Percentiles rank a stretch among this genome's conserved stretches.
Evolutionary conservation across 2,888 invertebrate species (phyloP).

Genomic region (Drosophila paramelanica): DNA sequence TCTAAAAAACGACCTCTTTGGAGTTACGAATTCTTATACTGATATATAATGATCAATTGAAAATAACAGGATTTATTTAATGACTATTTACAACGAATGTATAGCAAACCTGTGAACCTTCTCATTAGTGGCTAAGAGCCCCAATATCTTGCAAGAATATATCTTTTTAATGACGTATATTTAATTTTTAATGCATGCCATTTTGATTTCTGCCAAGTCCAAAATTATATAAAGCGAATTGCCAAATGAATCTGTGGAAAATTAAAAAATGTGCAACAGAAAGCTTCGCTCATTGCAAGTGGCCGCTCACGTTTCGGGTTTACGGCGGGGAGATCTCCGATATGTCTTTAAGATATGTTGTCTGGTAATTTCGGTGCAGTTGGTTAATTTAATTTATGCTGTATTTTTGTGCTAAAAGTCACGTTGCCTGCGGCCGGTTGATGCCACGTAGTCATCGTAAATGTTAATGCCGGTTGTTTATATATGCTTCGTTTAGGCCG

Average conservation of each 20-base stretch:
- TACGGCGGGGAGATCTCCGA: conserved; percentile 38
- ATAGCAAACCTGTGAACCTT: too few relatives aligned
- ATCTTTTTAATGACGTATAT: conserved; percentile 1
- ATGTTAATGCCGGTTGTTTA: conserved; percentile 50
- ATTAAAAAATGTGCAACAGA: conserved; percentile 17
- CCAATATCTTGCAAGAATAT: not conserved
- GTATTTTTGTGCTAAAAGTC: conserved; percentile 49
- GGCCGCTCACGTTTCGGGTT: conserved; percentile 64
- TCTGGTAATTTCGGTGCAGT: conserved; percentile 50
- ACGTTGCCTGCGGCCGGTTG: conserved; percentile 38
- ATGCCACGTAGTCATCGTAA: conserved; percentile 56
- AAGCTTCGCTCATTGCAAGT: conserved; percentile 54
- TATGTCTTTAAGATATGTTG: conserved; percentile 51
- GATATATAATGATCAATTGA: too few relatives aligned
- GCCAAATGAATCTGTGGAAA: conserved; percentile 25
- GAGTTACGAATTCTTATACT: too few relatives aligned
- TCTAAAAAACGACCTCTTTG: too few relatives aligned
- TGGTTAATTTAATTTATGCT: conserved; percentile 55
- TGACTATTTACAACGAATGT: too few relatives aligned
- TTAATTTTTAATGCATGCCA: conserved; percentile 2
- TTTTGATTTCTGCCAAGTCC: not conserved
- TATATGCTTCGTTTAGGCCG: conserved; percentile 47
- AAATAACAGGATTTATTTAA: too few relatives aligned
- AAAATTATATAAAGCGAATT: conserved; percentile 14
- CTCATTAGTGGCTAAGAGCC: too few relatives aligned